Evolutionary conservation across 1,140 invertebrate genomes (phyloP), one percentile per base, ranked within the genome.

Genomic region (Dinoponera quadriceps): DNA sequence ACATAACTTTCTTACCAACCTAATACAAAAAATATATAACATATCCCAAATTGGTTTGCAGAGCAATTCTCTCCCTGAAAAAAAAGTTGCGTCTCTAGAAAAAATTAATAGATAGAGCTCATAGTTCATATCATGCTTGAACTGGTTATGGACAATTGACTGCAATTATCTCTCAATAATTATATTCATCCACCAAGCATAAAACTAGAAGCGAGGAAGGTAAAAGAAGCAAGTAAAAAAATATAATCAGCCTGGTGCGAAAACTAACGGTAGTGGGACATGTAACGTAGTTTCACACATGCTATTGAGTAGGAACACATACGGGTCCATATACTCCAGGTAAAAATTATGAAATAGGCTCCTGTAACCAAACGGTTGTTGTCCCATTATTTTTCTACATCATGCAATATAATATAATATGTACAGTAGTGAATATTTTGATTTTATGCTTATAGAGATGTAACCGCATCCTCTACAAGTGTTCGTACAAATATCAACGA

Each of bases 281-380:
- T 94, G 92, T 93, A 94, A 94, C 88, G 93, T 94, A 90, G 92
- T 94, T 94, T 94, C 93, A 94, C 93, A 94, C 93, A 94, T 94
- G 93, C 93, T 94, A 94, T 93, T 94, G 92, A 94, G 92, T 93
- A 94, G 93, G 93, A 94, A 94, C 92, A 94, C 94, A 94, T 94
- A 94, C 93, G 93, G 93, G 91, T 94, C 93, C 94, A 94, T 94
- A 94, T 94, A 94, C 88, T 94, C 93, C 94, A 94, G 93, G 92
- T 94, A 94, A 94, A 94, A 94, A 93, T 94, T 94, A 94, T 94
- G 93, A 94, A 94, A 94, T 93, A 94, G 93, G 89, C 93, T 94
- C 93, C 94, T 94, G 93, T 88, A 94, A 94, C 91, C 93, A 94
- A 94, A 94, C 91, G 92, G 91, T 94, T 89, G 90, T 91, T 87